Evolutionary conservation across 2,888 invertebrate species (phyloP).

Genomic region (Galerucella pusilla): DNA sequence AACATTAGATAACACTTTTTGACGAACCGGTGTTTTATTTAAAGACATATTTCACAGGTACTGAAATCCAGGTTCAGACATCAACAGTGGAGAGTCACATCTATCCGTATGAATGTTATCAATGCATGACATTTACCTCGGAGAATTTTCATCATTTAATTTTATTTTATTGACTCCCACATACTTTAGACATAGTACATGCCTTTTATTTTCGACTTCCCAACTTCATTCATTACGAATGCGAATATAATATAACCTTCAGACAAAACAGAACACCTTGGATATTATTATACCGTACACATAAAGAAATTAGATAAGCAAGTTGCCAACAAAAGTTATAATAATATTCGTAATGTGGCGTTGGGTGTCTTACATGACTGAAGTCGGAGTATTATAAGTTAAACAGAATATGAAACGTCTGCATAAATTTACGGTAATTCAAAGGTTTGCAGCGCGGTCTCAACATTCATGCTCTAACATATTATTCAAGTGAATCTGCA

Average conservation of each 20-base stretch:
- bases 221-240: not conserved
- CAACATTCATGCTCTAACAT: not conserved
- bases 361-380: slow-evolving; percentile 10
- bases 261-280: not conserved
- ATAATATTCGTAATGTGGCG: slow-evolving; percentile 8
- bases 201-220: not conserved
- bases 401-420: slow-evolving; percentile 9
- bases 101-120: too few species aligned
- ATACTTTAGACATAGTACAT: not conserved
- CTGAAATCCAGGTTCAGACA: too few species aligned
- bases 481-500: not conserved
- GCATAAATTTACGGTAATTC: slow-evolving; percentile 18
- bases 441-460: not conserved
- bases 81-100: too few species aligned
- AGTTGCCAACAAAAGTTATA: slow-evolving; percentile 2
- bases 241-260: not conserved
- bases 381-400: not conserved
- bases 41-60: too few species aligned
- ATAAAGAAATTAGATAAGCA: slow-evolving; percentile 4
- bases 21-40: too few species aligned
- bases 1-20: too few species aligned
- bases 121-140: too few species aligned
- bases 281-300: not conserved
- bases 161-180: not conserved
- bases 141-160: not conserved